These are phyloP conservation scores for Raphicerus campestris DNA, from an alignment of 2,113 vertebrate species.

Conservation along the genomic window DNA sequence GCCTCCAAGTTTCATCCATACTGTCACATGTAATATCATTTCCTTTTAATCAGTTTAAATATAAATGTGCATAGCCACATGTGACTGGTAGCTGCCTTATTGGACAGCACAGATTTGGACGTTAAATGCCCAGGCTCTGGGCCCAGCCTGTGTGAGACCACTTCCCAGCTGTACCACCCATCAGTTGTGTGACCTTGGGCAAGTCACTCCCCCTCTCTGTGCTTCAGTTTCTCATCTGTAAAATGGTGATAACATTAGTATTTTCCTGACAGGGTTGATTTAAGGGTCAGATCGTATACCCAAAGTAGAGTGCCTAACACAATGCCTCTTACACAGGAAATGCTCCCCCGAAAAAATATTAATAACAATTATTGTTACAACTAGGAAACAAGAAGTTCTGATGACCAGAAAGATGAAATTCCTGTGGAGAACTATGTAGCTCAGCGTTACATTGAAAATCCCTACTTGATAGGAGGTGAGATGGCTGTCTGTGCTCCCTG, in stretches of 20 bases:
- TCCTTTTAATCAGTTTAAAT: not conserved
- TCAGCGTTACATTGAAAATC: slow-evolving; percentile 92
- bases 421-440: slow-evolving; percentile 91
- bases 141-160: not conserved
- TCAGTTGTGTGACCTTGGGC: not conserved
- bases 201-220: not conserved
- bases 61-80: not conserved
- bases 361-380: not conserved
- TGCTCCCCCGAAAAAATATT: not conserved
- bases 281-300: not conserved
- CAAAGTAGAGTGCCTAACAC: not conserved
- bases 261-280: not conserved
- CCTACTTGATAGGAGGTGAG: slow-evolving; percentile 90
- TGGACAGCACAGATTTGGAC: not conserved
- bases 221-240: not conserved
- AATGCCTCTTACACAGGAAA: not conserved
- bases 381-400: slow-evolving; percentile 81
- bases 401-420: slow-evolving; percentile 88
- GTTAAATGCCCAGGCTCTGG: not conserved
- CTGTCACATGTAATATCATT: not conserved
- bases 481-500: not conserved
- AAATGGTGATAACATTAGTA: not conserved
- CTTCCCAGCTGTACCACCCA: not conserved
- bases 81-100: not conserved
- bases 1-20: not conserved